A percentile compares a stretch with the other conserved stretches of the same genome.
Conservation (phyloP, 2,888 invertebrate species). For the Carcina quercana region DNA sequence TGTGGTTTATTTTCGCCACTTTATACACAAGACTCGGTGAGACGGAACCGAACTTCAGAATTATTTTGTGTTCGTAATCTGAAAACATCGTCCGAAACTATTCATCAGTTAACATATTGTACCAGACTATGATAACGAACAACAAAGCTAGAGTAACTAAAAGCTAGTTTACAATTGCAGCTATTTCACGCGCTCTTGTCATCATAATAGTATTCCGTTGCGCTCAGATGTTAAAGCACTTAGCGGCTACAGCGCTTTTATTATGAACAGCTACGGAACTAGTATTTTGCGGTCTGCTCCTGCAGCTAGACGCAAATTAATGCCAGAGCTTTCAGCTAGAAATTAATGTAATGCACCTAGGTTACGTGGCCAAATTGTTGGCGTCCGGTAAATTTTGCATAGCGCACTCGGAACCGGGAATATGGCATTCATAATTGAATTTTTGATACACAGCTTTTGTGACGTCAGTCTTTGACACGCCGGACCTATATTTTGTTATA, state of each 20-base stretch:
- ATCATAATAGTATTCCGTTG: slow-evolving; percentile 58
- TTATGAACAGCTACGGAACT: slow-evolving; percentile 72
- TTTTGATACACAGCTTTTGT: slow-evolving; percentile 35
- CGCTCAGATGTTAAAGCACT: slow-evolving; percentile 68
- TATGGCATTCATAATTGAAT: slow-evolving; percentile 52
- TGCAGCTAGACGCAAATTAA: slow-evolving; percentile 68
- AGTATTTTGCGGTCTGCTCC: slow-evolving; percentile 69
- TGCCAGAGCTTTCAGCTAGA: slow-evolving; percentile 66
- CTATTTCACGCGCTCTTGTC: slow-evolving; percentile 43
- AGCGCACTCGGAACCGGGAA: slow-evolving; percentile 23
- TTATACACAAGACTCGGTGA: too few species aligned
- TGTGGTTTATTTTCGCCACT: too few species aligned
- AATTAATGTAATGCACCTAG: slow-evolving; percentile 72
- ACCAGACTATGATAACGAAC: too few species aligned
- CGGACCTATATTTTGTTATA: too few species aligned
- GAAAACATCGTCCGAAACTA: too few species aligned
- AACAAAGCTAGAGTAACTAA: too few species aligned
- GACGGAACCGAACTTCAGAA: too few species aligned
- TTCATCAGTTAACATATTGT: too few species aligned
- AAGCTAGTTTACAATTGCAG: slow-evolving; percentile 2
- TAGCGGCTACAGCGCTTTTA: slow-evolving; percentile 67
- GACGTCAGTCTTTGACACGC: too few species aligned
- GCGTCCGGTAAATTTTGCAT: slow-evolving; percentile 55
- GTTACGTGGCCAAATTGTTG: slow-evolving; percentile 64
- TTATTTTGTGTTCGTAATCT: too few species aligned